These are phyloP conservation scores for Xenentodon cancila DNA, from an alignment of 2,797 vertebrate species.

Conservation along the genomic window DNA sequence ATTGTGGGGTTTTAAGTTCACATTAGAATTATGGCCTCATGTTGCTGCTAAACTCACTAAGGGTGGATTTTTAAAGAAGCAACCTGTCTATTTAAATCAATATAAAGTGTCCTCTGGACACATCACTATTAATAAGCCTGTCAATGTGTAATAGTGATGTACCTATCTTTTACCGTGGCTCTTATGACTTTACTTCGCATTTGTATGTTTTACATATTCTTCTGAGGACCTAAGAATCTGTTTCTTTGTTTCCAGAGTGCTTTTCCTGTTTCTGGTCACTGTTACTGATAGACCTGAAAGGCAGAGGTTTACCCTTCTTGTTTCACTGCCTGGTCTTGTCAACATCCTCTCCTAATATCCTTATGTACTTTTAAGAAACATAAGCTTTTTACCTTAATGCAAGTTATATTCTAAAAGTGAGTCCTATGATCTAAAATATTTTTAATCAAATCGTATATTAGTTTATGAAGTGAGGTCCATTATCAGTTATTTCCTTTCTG, in stretches of 20 bases:
- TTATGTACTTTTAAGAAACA: too few relatives aligned
- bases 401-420: background rate
- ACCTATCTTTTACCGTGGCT: background rate
- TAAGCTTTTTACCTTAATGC: too few relatives aligned
- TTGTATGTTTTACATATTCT: constrained; percentile 15
- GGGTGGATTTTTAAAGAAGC: constrained; percentile 60
- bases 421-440: background rate
- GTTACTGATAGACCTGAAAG: constrained; percentile 17
- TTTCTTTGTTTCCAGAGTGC: constrained; percentile 23
- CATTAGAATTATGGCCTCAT: constrained; percentile 5
- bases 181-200: constrained; percentile 29
- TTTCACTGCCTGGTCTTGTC: too few relatives aligned
- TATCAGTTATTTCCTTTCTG: background rate
- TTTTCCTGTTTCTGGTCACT: constrained; percentile 29
- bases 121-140: constrained; percentile 44
- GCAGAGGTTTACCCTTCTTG: too few relatives aligned
- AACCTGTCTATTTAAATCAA: constrained; percentile 38
- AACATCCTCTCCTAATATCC: too few relatives aligned
- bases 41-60: constrained; percentile 12
- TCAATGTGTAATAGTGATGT: constrained; percentile 5
- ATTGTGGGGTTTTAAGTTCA: too few relatives aligned
- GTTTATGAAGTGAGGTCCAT: background rate
- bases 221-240: too few relatives aligned
- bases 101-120: constrained; percentile 41
- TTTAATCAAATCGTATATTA: background rate